phyloP scores from a whole-genome alignment of 2,888 invertebrate species.

The Synanthedon andrenaeformis region DNA sequence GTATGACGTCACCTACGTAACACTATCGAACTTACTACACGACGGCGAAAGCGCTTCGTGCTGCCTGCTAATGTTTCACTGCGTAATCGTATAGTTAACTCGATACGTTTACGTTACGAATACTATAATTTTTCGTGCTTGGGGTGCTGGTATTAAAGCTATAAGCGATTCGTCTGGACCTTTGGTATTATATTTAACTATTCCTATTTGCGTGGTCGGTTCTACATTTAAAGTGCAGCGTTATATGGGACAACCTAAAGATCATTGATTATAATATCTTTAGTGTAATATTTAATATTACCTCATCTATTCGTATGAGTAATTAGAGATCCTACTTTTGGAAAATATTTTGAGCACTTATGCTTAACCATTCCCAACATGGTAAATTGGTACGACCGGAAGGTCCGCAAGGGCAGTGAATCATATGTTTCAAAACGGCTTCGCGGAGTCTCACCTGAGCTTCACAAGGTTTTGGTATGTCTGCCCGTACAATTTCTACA shows the following conservation, averaged over 20 bases:
- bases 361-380: neutral
- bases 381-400: slow-evolving; percentile 2
- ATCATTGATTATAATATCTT: slow-evolving; percentile 1
- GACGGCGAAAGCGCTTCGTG: too few relatives aligned
- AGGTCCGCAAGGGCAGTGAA: slow-evolving; percentile 7
- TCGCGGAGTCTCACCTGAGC: neutral
- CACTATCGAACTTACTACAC: too few relatives aligned
- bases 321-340: neutral
- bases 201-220: neutral
- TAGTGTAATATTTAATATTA: neutral
- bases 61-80: too few relatives aligned
- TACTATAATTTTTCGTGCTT: too few relatives aligned
- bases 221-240: slow-evolving; percentile 4
- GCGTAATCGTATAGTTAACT: too few relatives aligned
- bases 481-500: slow-evolving; percentile 5
- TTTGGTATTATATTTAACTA: slow-evolving; percentile 5
- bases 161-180: slow-evolving; percentile 2
- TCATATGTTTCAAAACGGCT: slow-evolving; percentile 5
- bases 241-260: slow-evolving; percentile 7
- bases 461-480: neutral
- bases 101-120: too few relatives aligned
- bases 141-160: neutral
- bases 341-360: neutral
- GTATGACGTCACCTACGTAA: too few relatives aligned
- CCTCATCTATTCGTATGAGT: slow-evolving; percentile 4